Evolutionary conservation across 2,797 vertebrate species (phyloP).

Genomic region (Telmatherina bonti): DNA sequence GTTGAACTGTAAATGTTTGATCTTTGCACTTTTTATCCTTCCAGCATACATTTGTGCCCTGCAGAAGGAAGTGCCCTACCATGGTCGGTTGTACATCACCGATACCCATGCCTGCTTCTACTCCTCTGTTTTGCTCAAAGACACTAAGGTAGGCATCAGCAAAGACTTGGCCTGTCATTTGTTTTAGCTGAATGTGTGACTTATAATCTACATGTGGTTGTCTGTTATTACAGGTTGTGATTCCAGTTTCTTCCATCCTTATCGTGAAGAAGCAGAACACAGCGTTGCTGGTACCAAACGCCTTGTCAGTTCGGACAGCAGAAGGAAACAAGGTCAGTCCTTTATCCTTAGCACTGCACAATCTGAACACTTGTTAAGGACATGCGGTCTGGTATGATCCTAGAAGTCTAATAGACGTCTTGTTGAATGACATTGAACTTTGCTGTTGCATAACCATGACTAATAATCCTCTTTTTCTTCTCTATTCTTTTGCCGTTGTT

Average conservation of each 20-base stretch:
- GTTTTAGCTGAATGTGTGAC: background rate
- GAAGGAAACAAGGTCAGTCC: conserved; percentile 86
- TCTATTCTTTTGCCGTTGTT: conserved; percentile 1
- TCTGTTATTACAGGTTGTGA: conserved; percentile 75
- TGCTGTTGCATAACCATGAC: background rate
- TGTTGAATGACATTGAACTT: background rate
- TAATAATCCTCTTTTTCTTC: conserved; percentile 24
- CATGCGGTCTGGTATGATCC: background rate
- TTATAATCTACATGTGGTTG: background rate
- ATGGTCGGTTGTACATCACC: conserved; percentile 88
- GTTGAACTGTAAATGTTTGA: background rate
- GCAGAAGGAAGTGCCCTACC: conserved; percentile 90
- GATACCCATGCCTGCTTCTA: conserved; percentile 86
- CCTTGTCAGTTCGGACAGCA: conserved; percentile 85
- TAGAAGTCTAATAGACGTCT: background rate
- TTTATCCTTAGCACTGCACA: background rate
- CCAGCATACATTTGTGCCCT: conserved; percentile 90
- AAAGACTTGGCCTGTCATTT: rapidly evolving
- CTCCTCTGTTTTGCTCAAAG: conserved; percentile 87
- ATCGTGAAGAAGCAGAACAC: conserved; percentile 91
- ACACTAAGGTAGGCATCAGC: conserved; percentile 83
- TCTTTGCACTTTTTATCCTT: background rate
- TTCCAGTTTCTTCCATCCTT: conserved; percentile 81
- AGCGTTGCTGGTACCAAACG: conserved; percentile 89
- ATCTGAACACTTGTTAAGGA: background rate